Conservation (phyloP, 2,888 invertebrate species). For the Theretra japonica region DNA sequence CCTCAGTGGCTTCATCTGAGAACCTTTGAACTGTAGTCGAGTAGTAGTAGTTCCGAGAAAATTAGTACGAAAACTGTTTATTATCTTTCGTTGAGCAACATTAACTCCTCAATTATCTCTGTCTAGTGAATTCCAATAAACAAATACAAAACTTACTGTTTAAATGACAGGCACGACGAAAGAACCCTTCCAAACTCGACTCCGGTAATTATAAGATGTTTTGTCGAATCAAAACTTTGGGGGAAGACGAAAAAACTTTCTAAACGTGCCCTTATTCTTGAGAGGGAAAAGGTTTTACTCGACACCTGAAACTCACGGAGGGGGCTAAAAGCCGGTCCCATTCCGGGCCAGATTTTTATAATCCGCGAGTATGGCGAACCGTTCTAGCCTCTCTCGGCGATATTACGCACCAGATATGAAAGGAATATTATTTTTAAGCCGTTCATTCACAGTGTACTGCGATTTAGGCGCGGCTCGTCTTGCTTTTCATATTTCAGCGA, state of each 20-base stretch:
- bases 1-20: background rate
- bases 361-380: constrained; percentile 43
- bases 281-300: constrained; percentile 7
- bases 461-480: constrained; percentile 38
- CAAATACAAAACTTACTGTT: background rate
- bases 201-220: background rate
- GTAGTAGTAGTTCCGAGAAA: background rate
- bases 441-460: constrained; percentile 43
- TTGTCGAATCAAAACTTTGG: background rate
- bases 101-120: background rate
- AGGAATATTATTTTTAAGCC: constrained; percentile 55
- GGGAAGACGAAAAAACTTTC: background rate
- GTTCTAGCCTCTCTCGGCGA: constrained; percentile 44
- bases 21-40: background rate
- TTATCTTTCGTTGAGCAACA: background rate
- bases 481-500: background rate
- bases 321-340: background rate
- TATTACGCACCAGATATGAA: constrained; percentile 50
- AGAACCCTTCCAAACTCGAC: background rate
- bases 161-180: background rate
- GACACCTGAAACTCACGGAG: constrained; percentile 8
- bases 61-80: background rate
- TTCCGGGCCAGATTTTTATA: constrained; percentile 45
- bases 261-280: constrained; percentile 2
- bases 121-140: background rate